phyloP scores from a whole-genome alignment of 2,888 invertebrate genomes.

The Podabrus alpinus region DNA sequence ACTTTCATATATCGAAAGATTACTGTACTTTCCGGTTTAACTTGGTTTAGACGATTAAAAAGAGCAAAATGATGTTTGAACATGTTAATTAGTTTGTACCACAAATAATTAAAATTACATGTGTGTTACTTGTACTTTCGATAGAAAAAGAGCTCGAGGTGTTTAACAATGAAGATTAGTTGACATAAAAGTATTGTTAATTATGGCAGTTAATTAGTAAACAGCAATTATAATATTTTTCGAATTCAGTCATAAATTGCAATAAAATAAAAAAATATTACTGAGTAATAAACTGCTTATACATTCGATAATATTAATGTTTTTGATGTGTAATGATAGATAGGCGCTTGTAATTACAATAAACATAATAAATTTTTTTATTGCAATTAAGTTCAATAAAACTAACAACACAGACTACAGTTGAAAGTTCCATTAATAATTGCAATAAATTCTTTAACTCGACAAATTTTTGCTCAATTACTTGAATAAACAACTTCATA shows the following conservation, averaged over 20 bases:
- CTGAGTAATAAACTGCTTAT: neutral
- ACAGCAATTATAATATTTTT: too few relatives aligned
- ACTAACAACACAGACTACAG: neutral
- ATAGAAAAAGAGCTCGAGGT: neutral
- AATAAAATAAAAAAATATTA: neutral
- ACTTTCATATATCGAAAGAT: neutral
- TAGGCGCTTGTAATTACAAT: neutral
- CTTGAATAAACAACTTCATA: neutral
- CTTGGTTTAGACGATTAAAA: neutral
- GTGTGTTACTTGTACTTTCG: neutral
- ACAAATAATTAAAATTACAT: neutral
- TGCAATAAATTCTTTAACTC: neutral
- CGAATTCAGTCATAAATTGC: neutral
- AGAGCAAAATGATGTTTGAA: neutral
- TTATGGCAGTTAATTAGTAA: too few relatives aligned
- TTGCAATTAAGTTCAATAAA: neutral
- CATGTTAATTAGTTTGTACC: neutral
- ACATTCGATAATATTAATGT: neutral
- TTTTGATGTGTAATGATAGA: neutral
- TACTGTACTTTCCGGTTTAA: neutral
- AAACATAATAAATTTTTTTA: neutral
- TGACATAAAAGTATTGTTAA: too few relatives aligned
- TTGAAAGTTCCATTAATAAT: neutral
- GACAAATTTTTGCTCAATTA: neutral
- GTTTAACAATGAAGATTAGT: too few relatives aligned